Evolutionary conservation across 2,113 vertebrate genomes (phyloP).

Genomic region (Leiothrix lutea): DNA sequence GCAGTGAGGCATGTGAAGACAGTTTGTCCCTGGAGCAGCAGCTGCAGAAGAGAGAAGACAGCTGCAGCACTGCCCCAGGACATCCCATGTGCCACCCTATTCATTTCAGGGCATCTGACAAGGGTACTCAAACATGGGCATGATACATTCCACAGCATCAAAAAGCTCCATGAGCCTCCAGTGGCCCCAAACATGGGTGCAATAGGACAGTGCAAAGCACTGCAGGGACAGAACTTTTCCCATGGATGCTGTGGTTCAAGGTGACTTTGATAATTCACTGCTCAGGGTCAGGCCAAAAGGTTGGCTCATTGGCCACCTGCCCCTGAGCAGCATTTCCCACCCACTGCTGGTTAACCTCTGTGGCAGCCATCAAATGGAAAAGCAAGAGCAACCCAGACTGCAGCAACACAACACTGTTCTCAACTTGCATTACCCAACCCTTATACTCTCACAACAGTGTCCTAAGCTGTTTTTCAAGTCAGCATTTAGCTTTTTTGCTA

Average conservation of each 20-base stretch:
- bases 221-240: background rate
- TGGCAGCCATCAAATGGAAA: fast-evolving
- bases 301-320: background rate
- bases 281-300: background rate
- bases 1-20: background rate
- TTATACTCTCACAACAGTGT: background rate
- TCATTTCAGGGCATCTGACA: background rate
- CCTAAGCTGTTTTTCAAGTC: background rate
- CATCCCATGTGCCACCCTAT: background rate
- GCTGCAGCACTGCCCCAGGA: background rate
- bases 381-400: background rate
- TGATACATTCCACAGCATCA: background rate
- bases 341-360: background rate
- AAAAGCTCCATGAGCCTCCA: background rate
- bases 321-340: background rate
- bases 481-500: background rate
- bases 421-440: background rate
- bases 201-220: background rate
- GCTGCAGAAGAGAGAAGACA: background rate
- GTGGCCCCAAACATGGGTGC: fast-evolving
- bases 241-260: fast-evolving
- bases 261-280: background rate
- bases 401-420: fast-evolving
- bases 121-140: background rate
- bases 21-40: background rate